Conservation (phyloP, 2,797 vertebrate species). For the Esox lucius region DNA sequence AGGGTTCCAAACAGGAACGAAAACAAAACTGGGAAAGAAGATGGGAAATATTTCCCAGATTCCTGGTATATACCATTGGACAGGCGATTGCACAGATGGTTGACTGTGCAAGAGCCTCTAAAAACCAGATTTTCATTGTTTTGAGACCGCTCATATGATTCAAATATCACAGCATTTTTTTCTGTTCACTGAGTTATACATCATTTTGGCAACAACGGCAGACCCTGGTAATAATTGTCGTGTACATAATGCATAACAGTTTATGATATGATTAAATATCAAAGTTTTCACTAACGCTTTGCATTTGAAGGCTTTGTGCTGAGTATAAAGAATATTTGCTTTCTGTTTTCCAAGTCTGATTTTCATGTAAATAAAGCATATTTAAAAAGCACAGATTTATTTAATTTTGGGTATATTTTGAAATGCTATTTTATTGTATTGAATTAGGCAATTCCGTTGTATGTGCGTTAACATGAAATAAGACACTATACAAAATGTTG, state of each 20-base stretch:
- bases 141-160: background rate
- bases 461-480: too few species aligned
- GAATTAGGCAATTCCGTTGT: background rate
- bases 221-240: background rate
- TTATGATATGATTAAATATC: background rate
- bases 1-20: background rate
- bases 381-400: background rate
- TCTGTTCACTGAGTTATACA: background rate
- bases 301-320: constrained; percentile 2
- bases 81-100: background rate
- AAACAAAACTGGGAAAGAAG: background rate
- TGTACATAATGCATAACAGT: background rate
- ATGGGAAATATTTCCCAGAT: background rate
- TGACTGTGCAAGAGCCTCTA: background rate
- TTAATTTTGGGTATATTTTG: background rate
- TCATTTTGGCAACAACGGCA: background rate
- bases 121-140: too few species aligned
- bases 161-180: background rate
- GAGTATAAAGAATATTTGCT: background rate
- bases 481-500: background rate
- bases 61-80: background rate
- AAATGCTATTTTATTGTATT: background rate
- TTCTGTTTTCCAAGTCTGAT: constrained; percentile 7
- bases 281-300: too few species aligned
- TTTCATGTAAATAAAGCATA: constrained; percentile 6